Percentiles rank a stretch among this genome's conserved stretches.
Evolutionary conservation across 2,888 invertebrate species (phyloP).

Genomic region (Bhutanitis thaidina): DNA sequence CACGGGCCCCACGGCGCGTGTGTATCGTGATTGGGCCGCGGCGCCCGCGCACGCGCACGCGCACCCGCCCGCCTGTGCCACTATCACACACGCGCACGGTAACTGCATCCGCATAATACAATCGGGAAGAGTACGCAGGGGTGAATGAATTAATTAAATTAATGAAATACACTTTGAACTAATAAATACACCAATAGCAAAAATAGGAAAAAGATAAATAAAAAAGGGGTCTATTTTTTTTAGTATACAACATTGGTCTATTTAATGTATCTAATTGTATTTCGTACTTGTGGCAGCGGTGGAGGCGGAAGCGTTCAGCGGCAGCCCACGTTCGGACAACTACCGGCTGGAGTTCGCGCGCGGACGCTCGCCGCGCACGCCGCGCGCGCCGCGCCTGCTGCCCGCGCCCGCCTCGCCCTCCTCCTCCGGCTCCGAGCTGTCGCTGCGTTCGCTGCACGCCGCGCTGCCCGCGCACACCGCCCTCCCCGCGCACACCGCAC

Average conservation of each 20-base stretch:
- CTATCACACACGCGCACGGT: constrained; percentile 56
- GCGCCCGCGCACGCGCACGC: constrained; percentile 45
- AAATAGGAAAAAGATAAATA: no score
- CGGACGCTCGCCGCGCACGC: constrained; percentile 74
- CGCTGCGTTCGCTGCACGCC: constrained; percentile 28
- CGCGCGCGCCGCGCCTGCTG: constrained; percentile 61
- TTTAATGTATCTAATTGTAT: no score
- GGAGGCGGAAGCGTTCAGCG: constrained; percentile 63
- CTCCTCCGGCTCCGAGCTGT: constrained; percentile 67
- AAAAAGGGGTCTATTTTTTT: no score
- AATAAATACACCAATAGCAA: no score
- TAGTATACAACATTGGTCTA: no score
- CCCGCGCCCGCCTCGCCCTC: constrained; percentile 54
- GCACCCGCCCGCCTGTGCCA: constrained; percentile 72
- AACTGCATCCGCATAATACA: constrained; percentile 32
- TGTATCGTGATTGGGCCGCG: constrained; percentile 79
- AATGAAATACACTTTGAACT: no score
- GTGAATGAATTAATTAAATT: no score
- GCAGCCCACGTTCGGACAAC: constrained; percentile 80
- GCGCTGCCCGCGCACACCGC: no score
- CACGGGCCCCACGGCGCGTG: constrained; percentile 64
- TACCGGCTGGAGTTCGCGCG: constrained; percentile 87
- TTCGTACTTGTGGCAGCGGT: constrained; percentile 29
- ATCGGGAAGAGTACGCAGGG: no score
- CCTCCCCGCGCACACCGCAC: no score